Evolutionary conservation across 2,113 vertebrate genomes (phyloP), one percentile per base, ranked within the genome.

Genomic region (Silurus meridionalis): DNA sequence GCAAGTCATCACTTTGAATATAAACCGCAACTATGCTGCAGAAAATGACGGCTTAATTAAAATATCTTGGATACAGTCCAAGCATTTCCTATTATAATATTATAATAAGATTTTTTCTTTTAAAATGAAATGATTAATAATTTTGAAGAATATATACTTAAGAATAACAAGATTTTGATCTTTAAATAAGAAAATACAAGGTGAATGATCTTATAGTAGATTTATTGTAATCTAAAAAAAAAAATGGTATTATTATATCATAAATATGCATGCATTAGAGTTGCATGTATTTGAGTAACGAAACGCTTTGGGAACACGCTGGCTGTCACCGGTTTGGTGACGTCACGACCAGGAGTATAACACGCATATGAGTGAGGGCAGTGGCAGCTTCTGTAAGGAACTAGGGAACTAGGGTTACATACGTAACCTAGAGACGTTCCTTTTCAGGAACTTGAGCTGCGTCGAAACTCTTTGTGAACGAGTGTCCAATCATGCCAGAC

Each of bases 41-140:
- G 8, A 89, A 88, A 88, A 66, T 87, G 84, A 91, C 87, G 85
- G 84, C 84, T 86, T 11, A 77, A 46, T 74, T 17, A 50, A 74
- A 74, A 74, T 67, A 67, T 71, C n/a, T 67, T 25, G n/a, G 14
- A 14, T 28, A 67, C 14, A 50, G 71, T 11, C 15, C 19, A 15
- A 17, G 25, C 15, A 69, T 15, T 37, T 69, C 13, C 23, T 69
- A 69, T 37, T 37, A 37, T 46, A 67, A 67, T 10, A 28, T 67
- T 21, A 48, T 8, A 72, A 19, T 72, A 72, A 48, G 19, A 23
- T 21, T 4, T 21, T 19, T 63, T 19, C 15, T 17, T 21, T 63
- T 63, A 4, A 21, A 21, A 19, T 61, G 13, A 9, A 71, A 46
- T 46, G 7, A 69, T 69, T 64, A 2, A 64, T 21, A n/a, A 37